These are phyloP conservation scores for Muntiacus reevesi DNA, from an alignment of 2,113 vertebrate species.

Conservation along the genomic window DNA sequence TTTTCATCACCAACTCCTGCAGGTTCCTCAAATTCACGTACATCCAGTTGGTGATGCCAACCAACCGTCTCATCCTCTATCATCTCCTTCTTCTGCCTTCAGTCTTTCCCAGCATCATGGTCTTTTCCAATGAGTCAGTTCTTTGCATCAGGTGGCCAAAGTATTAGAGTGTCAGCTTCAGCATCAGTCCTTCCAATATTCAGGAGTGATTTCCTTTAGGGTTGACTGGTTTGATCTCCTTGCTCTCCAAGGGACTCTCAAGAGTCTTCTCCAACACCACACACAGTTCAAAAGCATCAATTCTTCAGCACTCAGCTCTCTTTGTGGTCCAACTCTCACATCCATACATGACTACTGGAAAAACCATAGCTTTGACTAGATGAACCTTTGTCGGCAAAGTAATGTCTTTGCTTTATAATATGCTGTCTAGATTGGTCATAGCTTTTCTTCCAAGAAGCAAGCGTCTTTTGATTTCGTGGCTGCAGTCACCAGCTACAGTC, in stretches of 20 bases:
- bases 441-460: background rate
- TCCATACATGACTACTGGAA: background rate
- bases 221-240: background rate
- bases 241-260: background rate
- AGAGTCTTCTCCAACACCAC: background rate
- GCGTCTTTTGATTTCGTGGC: background rate
- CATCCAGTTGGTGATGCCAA: background rate
- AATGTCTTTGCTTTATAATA: background rate
- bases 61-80: background rate
- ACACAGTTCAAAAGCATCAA: background rate
- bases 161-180: background rate
- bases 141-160: background rate
- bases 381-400: background rate
- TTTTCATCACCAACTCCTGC: background rate
- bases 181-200: background rate
- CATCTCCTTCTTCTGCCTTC: background rate
- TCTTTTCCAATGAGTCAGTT: background rate
- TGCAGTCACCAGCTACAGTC: background rate
- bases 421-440: background rate
- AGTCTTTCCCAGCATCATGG: background rate
- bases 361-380: background rate
- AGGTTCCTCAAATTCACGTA: background rate
- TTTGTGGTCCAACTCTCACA: background rate
- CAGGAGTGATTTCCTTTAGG: background rate
- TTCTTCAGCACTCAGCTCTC: background rate